Evolutionary conservation across 2,797 vertebrate species (phyloP).

Genomic region (Ispidina lecontei): DNA sequence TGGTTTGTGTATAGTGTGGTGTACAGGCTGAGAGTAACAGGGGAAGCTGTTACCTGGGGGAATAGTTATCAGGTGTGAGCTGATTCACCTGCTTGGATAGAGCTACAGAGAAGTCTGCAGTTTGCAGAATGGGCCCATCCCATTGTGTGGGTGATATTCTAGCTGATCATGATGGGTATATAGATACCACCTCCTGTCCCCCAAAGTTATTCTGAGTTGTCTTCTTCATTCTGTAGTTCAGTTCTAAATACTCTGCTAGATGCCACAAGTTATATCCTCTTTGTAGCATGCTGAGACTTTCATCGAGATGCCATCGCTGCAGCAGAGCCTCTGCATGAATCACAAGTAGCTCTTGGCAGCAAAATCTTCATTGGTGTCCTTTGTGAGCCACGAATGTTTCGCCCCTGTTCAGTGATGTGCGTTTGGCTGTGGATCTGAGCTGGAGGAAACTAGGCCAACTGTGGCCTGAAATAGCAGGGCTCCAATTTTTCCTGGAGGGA

Average conservation of each 20-base stretch:
- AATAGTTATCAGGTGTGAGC: not conserved
- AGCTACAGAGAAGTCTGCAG: not conserved
- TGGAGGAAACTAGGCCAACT: conserved; percentile 21
- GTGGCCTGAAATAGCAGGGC: conserved; percentile 21
- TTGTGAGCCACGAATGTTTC: not conserved
- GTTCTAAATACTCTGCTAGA: not conserved
- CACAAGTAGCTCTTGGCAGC: not conserved
- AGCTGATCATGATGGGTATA: not conserved
- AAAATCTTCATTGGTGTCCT: not conserved
- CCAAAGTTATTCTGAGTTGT: not conserved
- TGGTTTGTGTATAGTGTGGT: not conserved
- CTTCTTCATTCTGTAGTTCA: not conserved
- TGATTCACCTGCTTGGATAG: not conserved
- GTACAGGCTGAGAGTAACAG: not conserved
- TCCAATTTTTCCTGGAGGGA: conserved; percentile 34
- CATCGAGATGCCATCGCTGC: not conserved
- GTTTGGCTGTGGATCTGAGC: conserved; percentile 8
- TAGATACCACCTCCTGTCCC: not conserved
- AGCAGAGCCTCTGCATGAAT: not conserved
- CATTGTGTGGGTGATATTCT: not conserved
- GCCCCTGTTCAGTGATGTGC: not conserved
- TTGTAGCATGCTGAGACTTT: not conserved
- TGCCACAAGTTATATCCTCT: not conserved
- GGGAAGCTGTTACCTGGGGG: not conserved
- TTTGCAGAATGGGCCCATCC: not conserved